Percentiles rank a stretch among this genome's conserved stretches.
phyloP scores from a whole-genome alignment of 2,797 vertebrate genomes.

The Columba guinea region DNA sequence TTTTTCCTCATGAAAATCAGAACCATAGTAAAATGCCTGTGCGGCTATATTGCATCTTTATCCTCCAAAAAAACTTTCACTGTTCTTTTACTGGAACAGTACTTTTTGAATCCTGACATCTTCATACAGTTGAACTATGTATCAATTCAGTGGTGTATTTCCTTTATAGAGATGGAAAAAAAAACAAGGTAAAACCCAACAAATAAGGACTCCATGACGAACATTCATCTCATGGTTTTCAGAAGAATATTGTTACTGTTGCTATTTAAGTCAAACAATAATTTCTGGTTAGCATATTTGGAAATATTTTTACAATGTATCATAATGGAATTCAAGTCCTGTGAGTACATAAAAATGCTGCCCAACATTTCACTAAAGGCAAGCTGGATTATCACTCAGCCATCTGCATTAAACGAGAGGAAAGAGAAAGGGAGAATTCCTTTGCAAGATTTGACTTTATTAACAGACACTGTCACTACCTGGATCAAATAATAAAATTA shows the following conservation, averaged over 20 bases:
- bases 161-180: background rate
- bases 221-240: background rate
- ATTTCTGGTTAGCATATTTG: background rate
- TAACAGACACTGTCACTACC: background rate
- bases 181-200: background rate
- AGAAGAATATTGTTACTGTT: background rate
- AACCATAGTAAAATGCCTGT: background rate
- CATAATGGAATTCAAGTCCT: background rate
- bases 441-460: background rate
- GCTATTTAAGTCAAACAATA: background rate
- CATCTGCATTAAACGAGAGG: background rate
- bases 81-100: background rate
- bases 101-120: background rate
- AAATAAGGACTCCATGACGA: background rate
- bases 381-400: background rate
- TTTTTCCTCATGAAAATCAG: background rate
- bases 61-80: background rate
- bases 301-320: constrained; percentile 10
- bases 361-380: background rate
- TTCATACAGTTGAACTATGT: background rate
- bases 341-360: background rate
- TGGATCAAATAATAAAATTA: background rate
- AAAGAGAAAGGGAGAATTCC: background rate
- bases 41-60: background rate
- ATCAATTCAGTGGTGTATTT: background rate